Evolutionary conservation across 2,888 invertebrate genomes (phyloP).

Genomic region (Temnothorax ravouxi): DNA sequence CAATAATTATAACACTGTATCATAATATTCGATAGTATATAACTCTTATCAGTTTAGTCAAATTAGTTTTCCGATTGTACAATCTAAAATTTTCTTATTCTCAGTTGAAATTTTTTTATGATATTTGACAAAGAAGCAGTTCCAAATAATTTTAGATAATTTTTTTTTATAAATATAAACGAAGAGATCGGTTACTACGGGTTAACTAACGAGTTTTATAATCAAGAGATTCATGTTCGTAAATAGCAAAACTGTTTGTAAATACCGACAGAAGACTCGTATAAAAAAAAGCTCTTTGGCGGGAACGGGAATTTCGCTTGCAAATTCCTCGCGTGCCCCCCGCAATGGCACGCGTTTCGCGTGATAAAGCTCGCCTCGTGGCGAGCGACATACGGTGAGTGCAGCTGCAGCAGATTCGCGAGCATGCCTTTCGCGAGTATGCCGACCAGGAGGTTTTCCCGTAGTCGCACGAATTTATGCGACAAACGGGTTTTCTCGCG

Average conservation of each 20-base stretch:
- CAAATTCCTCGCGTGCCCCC: conserved; percentile 29
- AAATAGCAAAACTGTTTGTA: not conserved
- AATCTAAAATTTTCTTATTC: not conserved
- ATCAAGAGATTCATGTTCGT: not conserved
- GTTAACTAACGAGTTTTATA: conserved; percentile 5
- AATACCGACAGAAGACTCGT: not conserved
- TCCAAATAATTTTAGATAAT: not conserved
- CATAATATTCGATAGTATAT: not conserved
- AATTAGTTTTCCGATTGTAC: not conserved
- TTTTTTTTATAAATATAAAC: not conserved
- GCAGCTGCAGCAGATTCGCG: conserved; percentile 30
- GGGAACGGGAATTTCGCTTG: conserved; percentile 23
- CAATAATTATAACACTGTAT: not conserved
- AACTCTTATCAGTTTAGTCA: too few relatives aligned
- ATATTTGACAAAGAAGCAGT: not conserved
- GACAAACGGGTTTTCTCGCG: conserved; percentile 45
- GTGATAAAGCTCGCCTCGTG: conserved; percentile 38
- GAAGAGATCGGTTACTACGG: not conserved
- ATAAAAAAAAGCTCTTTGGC: conserved; percentile 27
- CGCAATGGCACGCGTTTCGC: conserved; percentile 30
- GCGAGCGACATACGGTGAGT: conserved; percentile 36
- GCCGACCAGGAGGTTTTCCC: conserved; percentile 36
- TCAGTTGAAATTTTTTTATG: not conserved
- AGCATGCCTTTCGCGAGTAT: conserved; percentile 24
- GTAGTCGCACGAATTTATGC: conserved; percentile 37